Base-by-base conservation (phyloP, 2,113 vertebrate genomes). In the Scortum barcoo region DNA sequence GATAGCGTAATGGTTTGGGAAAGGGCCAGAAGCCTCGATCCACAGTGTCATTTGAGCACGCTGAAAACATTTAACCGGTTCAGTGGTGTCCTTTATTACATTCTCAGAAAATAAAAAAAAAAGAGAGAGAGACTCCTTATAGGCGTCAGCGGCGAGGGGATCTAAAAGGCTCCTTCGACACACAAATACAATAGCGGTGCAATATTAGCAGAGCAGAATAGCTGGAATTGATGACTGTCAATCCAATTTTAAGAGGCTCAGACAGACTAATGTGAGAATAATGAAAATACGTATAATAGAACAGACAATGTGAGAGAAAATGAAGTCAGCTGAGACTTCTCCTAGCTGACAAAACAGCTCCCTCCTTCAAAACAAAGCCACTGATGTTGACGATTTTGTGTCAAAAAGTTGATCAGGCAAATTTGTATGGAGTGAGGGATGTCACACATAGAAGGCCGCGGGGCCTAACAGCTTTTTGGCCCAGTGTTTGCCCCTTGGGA, bases 11-110 rank as follows among this genome's bases (percentile, higher is more conserved):
- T 89, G 81, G 73, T 81, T 88, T 81, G 56, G 76, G 63, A 60
- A 69, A 72, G 81, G 81, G 85, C 89, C 90, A 91, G 79, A 58
- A 74, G 83, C 73, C 67, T 70, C 42, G 28, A 81, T 82, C 67
- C 76, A 66, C 66, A 9, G 57, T 58, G 65, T 85, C 51, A 70
- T 57, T 67, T 58, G 60, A 72, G 78, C 69, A 48, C 2, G 36
- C 62, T 58, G 73, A 72, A 90, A 88, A 76, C 87, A 85, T 88
- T 90, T 85, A 83, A 76, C 36, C 28, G 63, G 30, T 90, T 81
- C 76, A 88, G 24, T 82, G 65, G 57, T 58, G 53, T 62, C 75
- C 76, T 88, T 89, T 87, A 90, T 90, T 87, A 88, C 82, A 72
- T 67, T 75, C 63, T 65, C 53, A 10, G 38, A 76, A 83, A 84